A percentile compares a stretch with the other conserved stretches of the same genome.
phyloP scores from a whole-genome alignment of 2,888 invertebrate genomes.

The Chaetogeoica ovagalla region DNA sequence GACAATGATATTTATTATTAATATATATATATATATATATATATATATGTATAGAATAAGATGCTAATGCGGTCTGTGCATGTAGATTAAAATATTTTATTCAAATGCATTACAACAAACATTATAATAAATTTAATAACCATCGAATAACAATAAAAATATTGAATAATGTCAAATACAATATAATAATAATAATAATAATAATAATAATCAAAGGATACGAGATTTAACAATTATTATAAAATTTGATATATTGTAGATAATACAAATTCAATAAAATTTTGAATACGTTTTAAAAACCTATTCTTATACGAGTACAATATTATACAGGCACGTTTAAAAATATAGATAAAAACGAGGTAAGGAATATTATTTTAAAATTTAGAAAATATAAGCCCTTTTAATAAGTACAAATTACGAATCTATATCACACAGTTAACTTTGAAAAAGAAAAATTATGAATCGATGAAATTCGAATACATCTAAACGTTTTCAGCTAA shows the following conservation, averaged over 20 bases:
- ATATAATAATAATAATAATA: slow-evolving; percentile 32
- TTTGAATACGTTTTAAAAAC: not conserved
- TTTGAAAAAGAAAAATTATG: not conserved
- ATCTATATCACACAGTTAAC: slow-evolving; percentile 24
- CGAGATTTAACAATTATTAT: slow-evolving; percentile 28
- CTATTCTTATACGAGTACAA: not conserved
- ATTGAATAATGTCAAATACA: slow-evolving; percentile 22
- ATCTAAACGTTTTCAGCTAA: slow-evolving; percentile 6
- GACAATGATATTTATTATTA: too few relatives aligned
- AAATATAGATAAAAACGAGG: slow-evolving; percentile 23
- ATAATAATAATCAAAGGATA: slow-evolving; percentile 24
- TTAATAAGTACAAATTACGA: slow-evolving; percentile 19
- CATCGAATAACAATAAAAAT: slow-evolving; percentile 38
- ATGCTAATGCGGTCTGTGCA: not conserved
- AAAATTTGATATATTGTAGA: not conserved
- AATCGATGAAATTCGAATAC: not conserved
- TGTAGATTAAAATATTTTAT: slow-evolving; percentile 42
- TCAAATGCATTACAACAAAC: slow-evolving; percentile 12
- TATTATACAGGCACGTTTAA: not conserved
- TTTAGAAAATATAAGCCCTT: slow-evolving; percentile 12
- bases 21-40: too few relatives aligned
- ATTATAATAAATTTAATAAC: slow-evolving; percentile 14
- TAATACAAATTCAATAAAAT: slow-evolving; percentile 10
- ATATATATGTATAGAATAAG: not conserved
- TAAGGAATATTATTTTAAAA: slow-evolving; percentile 2